Evolutionary conservation across 2,888 invertebrate species (phyloP), one percentile per base, ranked within the genome.

Genomic region (Brenthis daphne): DNA sequence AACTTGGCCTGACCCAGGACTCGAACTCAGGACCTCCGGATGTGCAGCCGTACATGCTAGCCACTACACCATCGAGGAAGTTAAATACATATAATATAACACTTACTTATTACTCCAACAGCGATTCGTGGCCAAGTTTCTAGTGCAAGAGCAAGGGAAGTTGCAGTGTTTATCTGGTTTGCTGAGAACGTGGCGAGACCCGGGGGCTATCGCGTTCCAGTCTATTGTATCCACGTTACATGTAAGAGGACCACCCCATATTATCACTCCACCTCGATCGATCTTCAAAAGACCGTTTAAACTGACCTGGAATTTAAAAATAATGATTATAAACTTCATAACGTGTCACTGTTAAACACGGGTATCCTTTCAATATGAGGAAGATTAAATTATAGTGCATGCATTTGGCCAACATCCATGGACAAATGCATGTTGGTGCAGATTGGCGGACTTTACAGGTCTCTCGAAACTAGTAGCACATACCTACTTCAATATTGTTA

Each of bases 241-340:
- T 0, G 98, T 93, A 53, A 94, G 93, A 1, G 95, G 94, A 80
- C 96, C 96, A 69, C 94, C 95, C 80, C 95, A 95, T 56, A 99
- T 94, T 33, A 96, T 94, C 0, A 98, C 96, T 5, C 96, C 96
- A 0, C 99, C 99, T 67, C 96, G 93, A 73, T 96, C 95, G 73
- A 99, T 97, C 76, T 95, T 94, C 0, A 95, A 89, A 57, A 98
- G 90, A 50, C 94, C 95, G 65, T 89, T 93, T 11, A 98, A 93
- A 47, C 97, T 97, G 69, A 99, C 94, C 95, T 97, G 87, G 82
- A 90, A 74, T 95, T n/a, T 93, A 93, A 53, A 83, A 55, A 13
- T 55, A 11, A n/a, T 16, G 5, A 14, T 51, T 12, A n/a, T 51
- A 8, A 51, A 4, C 16, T 13, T 6, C 5, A n/a, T 51, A 6